Evolutionary conservation across 2,113 vertebrate species (phyloP).

Genomic region (Pachypanchax playfairii): DNA sequence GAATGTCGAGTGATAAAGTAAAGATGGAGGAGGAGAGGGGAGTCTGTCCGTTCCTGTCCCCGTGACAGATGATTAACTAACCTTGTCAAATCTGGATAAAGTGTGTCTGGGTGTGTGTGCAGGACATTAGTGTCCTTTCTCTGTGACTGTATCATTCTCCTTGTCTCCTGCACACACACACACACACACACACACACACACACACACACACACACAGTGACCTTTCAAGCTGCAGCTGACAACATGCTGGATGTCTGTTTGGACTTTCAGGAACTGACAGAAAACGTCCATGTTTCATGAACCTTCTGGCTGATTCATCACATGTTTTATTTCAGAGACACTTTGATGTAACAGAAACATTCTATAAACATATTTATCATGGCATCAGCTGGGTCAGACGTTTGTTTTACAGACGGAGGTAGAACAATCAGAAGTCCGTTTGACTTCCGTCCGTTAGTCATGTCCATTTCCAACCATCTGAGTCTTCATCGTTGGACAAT

Average conservation of each 20-base stretch:
- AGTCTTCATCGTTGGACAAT: too few relatives aligned
- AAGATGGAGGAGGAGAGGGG: conserved; percentile 54
- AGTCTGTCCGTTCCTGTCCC: conserved; percentile 48
- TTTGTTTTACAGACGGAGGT: too few relatives aligned
- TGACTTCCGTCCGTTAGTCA: too few relatives aligned
- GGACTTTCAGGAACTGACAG: not conserved
- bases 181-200: not conserved
- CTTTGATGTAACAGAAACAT: too few relatives aligned
- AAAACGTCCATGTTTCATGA: not conserved
- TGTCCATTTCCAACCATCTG: too few relatives aligned
- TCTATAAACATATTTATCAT: too few relatives aligned
- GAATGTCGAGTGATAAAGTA: conserved; percentile 43
- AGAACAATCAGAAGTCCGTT: too few relatives aligned
- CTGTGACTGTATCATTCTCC: conserved; percentile 38
- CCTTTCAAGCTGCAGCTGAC: conserved; percentile 19
- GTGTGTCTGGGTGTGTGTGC: conserved; percentile 23
- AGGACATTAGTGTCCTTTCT: conserved; percentile 21
- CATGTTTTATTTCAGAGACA: not conserved
- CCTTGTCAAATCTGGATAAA: conserved; percentile 60
- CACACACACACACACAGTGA: too few relatives aligned
- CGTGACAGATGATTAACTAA: conserved; percentile 68
- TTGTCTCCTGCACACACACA: conserved; percentile 20
- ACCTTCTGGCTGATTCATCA: not conserved
- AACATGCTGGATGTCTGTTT: conserved; percentile 10
- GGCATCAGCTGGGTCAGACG: too few relatives aligned